These are phyloP conservation scores for Phrynocephalus forsythii DNA, from an alignment of 2,797 vertebrate genomes.

Conservation along the genomic window DNA sequence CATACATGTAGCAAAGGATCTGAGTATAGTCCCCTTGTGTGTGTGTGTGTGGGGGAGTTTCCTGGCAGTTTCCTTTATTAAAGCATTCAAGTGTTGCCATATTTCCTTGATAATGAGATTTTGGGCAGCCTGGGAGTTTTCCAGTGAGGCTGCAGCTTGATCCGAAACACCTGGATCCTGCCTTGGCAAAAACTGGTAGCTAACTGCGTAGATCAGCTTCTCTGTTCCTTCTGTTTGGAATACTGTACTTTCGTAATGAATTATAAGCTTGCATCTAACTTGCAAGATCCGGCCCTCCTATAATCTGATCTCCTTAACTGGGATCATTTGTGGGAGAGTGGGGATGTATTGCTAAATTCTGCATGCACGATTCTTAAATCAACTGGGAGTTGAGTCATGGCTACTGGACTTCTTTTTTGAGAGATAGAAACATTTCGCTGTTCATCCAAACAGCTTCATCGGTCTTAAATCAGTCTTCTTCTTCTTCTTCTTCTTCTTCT, in stretches of 20 bases:
- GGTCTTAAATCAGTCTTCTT: no score
- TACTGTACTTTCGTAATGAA: background rate
- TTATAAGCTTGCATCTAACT: rapidly evolving
- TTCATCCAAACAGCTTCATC: no score
- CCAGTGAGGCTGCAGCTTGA: background rate
- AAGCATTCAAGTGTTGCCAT: background rate
- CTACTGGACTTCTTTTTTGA: no score
- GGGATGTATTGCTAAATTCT: background rate
- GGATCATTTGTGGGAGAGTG: background rate
- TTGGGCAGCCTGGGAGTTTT: background rate
- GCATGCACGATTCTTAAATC: rapidly evolving
- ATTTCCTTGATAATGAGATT: background rate
- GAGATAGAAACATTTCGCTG: no score
- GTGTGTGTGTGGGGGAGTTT: no score
- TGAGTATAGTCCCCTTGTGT: background rate
- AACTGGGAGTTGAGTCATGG: no score
- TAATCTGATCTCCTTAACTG: background rate
- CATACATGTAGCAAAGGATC: background rate
- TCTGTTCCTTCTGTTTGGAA: background rate
- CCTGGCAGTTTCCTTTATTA: background rate
- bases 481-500: background rate
- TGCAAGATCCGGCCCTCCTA: background rate
- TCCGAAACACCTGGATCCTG: background rate
- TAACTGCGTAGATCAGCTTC: background rate
- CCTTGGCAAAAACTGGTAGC: background rate